These are phyloP conservation scores for Vandiemenella viatica DNA, from an alignment of 2,888 invertebrate species.

Conservation along the genomic window DNA sequence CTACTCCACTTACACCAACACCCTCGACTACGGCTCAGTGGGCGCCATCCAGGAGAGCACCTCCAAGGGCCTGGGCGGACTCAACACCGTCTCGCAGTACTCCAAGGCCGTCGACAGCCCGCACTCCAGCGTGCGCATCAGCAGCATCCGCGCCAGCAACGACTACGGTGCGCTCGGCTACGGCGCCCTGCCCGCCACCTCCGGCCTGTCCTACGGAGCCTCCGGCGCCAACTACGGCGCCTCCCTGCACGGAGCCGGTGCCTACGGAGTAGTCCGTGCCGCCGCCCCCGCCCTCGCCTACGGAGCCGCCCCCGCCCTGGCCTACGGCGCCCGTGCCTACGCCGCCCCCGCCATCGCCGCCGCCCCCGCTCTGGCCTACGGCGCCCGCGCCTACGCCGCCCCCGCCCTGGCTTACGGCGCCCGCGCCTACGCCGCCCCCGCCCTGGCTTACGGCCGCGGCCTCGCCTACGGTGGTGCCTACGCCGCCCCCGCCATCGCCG, in stretches of 20 bases:
- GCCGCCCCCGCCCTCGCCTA: constrained; percentile 3
- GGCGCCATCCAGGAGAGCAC: constrained; percentile 15
- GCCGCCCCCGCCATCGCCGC: neutral
- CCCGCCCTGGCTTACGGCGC: constrained; percentile 2
- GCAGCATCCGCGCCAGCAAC: constrained; percentile 8
- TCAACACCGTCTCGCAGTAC: constrained; percentile 14
- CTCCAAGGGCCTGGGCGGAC: constrained; percentile 13
- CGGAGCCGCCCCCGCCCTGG: neutral
- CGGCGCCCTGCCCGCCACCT: constrained; percentile 7
- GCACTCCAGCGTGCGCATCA: constrained; percentile 15
- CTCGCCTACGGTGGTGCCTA: neutral
- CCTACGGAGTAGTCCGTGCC: neutral
- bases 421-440: neutral
- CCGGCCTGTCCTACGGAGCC: constrained; percentile 1
- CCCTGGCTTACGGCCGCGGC: neutral
- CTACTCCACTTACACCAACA: constrained; percentile 14
- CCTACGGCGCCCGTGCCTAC: constrained; percentile 18
- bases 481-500: neutral
- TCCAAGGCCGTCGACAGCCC: constrained; percentile 15
- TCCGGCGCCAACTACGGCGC: constrained; percentile 2
- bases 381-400: neutral
- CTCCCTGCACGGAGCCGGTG: neutral
- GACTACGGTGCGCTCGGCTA: constrained; percentile 2
- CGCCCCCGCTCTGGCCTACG: neutral
- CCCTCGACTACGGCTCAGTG: constrained; percentile 11